Evolutionary conservation across 2,797 vertebrate genomes (phyloP), one percentile per base, ranked within the genome.

Genomic region (Ptychadena robeensis): DNA sequence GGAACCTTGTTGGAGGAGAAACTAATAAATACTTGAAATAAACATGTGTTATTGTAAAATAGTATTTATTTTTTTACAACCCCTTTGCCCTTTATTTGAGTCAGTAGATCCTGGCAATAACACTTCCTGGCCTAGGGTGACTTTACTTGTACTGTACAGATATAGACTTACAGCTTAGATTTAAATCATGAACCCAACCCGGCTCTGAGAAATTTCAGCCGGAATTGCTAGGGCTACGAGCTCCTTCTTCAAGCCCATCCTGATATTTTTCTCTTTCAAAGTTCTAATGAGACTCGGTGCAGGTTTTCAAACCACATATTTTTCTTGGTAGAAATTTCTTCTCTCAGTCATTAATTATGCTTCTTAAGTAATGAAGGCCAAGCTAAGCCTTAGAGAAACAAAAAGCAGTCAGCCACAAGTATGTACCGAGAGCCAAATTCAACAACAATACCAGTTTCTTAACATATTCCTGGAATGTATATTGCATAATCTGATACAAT

Each of bases 401-500:
- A 63, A n/a, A 71, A 67, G 68, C 74, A 79, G 68, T 57, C 38
- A 73, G 67, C 74, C 61, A 72, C 25, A 28, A 37, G 57, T 83
- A 8, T 73, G 9, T 31, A 66, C 38, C 1, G 10, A 30, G 69
- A 59, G 81, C 40, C 75, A 78, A 30, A 72, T 53, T 57, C 75
- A 83, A 73, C 37, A 83, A 48, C 2, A 59, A 78, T 66, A 53
- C 15, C 59, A 72, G 5, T 64, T 65, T 73, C 37, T 12, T n/a
- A 59, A 73, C 38, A 64, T 73, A 80, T 72, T 72, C 57, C 57
- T 64, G 59, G 79, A 80, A 72, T 65, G 69, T 65, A 15, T 22
- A 44, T 80, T 80, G 79, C 79, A 81, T 65, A 81, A 81, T 65
- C n/a, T 28, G 22, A 34, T 30, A 65, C 79, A 80, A 72, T 34